Base-by-base conservation (phyloP, 2,888 invertebrate species). In the Amblyteles armatorius region DNA sequence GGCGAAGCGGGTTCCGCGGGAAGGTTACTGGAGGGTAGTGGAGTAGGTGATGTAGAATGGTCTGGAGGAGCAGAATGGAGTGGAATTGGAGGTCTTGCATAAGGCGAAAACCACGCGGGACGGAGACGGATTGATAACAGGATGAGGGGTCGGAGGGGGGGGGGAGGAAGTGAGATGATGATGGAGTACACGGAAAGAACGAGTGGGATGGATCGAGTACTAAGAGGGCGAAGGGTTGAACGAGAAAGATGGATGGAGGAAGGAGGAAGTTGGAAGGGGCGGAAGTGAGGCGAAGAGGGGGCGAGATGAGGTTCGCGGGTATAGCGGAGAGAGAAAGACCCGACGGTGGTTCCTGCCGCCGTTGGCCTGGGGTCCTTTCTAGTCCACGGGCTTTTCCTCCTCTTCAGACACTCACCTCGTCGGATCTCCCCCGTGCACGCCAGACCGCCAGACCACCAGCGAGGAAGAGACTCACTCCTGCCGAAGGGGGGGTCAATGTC, bases 401-500 rank as follows among this genome's bases (percentile, higher is more conserved):
- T 82, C 78, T 84, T 82, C 82, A 76, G 83, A 68, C 79, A 77
- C 84, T 85, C 83, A 71, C 77, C 80, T 78, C 55, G 72, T 71
- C 52, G 33, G 63, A 11, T 48, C 80, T 84, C 84, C 60, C 81
- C 72, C 65, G 78, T 63, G 63, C 29, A 29, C n/a, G n/a, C 63
- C 63, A 63, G 74, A 83, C 80, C 82, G 60, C 72, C 82, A 79
- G 84, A 82, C 83, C 79, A 79, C 81, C 74, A 33, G 63, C 79
- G 82, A 50, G 83, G 80, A 80, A 76, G 80, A 67, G 80, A 84
- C 83, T 84, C 83, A 84, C 79, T 77, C 80, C 71, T 77, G 57
- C 55, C 29, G 29, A 63, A 73, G 79, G 83, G 72, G 77, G 82
- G 87, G 88, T 88, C 87, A 88, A 88, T 87, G 88, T 85, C 86